phyloP scores from a whole-genome alignment of 2,797 vertebrate genomes.

The Delichon dasypus region DNA sequence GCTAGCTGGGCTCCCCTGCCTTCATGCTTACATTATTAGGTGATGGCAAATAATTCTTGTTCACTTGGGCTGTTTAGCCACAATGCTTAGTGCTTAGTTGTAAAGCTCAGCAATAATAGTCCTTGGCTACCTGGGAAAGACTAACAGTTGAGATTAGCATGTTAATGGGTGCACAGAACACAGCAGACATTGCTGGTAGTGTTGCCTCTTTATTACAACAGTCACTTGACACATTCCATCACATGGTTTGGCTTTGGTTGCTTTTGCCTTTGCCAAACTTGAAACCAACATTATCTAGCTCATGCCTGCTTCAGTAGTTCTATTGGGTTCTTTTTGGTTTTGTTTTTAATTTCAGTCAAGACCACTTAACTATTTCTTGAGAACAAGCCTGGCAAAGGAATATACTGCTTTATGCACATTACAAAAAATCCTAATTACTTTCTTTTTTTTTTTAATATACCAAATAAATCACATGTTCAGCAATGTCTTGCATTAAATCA shows the following conservation, averaged over 20 bases:
- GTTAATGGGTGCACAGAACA: not conserved
- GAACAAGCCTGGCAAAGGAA: conserved; percentile 5
- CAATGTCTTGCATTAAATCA: not conserved
- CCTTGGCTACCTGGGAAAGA: not conserved
- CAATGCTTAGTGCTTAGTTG: not conserved
- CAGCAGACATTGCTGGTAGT: not conserved
- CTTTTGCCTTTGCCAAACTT: not conserved
- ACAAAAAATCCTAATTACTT: not conserved
- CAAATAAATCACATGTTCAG: not conserved
- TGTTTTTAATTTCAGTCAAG: conserved; percentile 32
- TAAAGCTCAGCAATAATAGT: conserved; percentile 4
- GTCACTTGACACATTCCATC: conserved; percentile 2
- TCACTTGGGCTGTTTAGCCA: conserved; percentile 17
- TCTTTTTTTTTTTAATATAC: not conserved
- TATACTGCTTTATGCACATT: not conserved
- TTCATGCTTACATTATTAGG: not conserved
- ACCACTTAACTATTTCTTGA: not conserved
- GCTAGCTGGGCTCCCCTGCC: not conserved
- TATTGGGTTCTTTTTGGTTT: not conserved
- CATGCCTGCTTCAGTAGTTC: not conserved
- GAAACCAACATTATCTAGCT: not conserved
- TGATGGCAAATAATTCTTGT: conserved; percentile 7
- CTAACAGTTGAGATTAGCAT: not conserved
- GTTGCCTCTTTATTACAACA: not conserved
- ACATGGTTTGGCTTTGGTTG: not conserved